These are phyloP conservation scores for Drosophila insularis DNA, from an alignment of 1,140 invertebrate species.

Conservation along the genomic window DNA sequence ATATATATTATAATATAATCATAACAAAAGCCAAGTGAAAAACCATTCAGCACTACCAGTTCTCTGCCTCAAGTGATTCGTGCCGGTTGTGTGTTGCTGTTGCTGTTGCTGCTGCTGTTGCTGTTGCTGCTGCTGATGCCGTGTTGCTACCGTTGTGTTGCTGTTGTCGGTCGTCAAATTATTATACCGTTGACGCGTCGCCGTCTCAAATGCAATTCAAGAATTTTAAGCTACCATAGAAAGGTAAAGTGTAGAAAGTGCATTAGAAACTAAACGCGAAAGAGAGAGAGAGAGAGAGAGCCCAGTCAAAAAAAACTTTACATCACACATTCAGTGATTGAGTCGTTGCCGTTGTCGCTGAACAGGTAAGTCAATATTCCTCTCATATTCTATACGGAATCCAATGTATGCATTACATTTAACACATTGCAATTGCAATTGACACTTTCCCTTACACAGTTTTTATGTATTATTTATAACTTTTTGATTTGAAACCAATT, in stretches of 20 bases:
- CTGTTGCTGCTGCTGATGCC: neutral
- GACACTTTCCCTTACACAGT: slow-evolving; percentile 41
- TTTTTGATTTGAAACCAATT: slow-evolving; percentile 58
- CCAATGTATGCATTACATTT: slow-evolving; percentile 50
- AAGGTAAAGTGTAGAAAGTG: slow-evolving; percentile 1
- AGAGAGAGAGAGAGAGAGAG: neutral
- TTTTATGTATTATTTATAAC: slow-evolving; percentile 19
- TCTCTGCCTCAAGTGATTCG: slow-evolving; percentile 4
- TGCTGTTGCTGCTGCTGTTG: neutral
- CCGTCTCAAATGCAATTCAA: slow-evolving; percentile 8
- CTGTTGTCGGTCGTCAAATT: slow-evolving; percentile 1
- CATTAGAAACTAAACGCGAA: neutral
- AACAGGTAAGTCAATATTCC: slow-evolving; percentile 1
- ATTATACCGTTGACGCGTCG: neutral
- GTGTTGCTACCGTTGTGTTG: neutral
- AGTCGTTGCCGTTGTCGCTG: too few species aligned
- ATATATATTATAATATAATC: slow-evolving; percentile 23
- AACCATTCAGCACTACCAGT: slow-evolving; percentile 11
- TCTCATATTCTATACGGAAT: slow-evolving; percentile 39
- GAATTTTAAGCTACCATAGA: slow-evolving; percentile 5
- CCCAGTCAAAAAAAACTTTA: neutral
- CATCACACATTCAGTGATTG: neutral
- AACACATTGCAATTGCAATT: slow-evolving; percentile 54
- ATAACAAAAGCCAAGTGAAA: slow-evolving; percentile 16
- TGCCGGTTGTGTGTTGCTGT: slow-evolving; percentile 8